These are phyloP conservation scores for Smithornis capensis DNA, from an alignment of 2,113 vertebrate genomes.

Conservation along the genomic window DNA sequence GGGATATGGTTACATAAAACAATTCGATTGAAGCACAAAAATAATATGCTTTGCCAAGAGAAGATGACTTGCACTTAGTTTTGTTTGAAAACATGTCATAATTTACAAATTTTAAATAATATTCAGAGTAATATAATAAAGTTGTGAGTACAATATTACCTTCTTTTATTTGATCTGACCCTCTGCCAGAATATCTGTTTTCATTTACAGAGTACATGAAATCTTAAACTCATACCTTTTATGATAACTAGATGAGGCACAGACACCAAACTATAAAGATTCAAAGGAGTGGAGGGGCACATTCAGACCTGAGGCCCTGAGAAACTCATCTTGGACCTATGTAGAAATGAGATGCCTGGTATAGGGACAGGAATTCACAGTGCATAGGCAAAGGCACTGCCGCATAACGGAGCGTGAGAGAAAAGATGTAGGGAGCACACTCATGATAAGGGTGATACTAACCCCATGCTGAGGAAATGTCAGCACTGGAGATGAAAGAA, in stretches of 20 bases:
- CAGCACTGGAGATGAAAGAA: no score
- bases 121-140: neutral
- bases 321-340: neutral
- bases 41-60: neutral
- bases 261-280: neutral
- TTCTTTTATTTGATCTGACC: neutral
- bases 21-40: slow-evolving; percentile 10
- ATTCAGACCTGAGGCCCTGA: neutral
- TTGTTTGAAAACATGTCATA: neutral
- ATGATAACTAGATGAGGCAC: neutral
- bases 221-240: neutral
- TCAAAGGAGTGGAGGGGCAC: no score
- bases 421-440: neutral
- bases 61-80: neutral
- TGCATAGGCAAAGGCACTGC: neutral
- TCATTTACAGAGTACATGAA: neutral
- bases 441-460: accelerated
- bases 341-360: neutral
- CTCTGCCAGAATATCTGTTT: neutral
- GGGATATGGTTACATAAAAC: neutral
- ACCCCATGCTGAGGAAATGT: neutral
- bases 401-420: accelerated
- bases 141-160: neutral
- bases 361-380: neutral
- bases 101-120: neutral